These are phyloP conservation scores for Epinotia bilunana DNA, from an alignment of 2,888 invertebrate genomes.

Conservation along the genomic window DNA sequence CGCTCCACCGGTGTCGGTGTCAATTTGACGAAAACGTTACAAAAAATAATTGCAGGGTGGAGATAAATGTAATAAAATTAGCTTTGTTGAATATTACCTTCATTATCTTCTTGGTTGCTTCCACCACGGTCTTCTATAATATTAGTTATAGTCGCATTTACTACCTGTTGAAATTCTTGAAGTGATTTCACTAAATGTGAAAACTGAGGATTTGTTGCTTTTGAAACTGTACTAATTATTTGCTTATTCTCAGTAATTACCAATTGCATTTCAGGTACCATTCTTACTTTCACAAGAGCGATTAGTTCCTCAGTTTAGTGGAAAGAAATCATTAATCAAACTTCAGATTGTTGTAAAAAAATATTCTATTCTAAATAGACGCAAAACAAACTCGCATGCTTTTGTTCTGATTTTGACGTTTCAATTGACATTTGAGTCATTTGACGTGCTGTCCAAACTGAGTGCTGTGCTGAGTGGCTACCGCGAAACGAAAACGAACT, in stretches of 20 bases:
- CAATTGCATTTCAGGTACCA: slow-evolving; percentile 61
- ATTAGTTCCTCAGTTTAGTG: background rate
- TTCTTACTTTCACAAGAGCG: slow-evolving; percentile 41
- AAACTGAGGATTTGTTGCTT: slow-evolving; percentile 56
- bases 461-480: no score
- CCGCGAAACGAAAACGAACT: no score
- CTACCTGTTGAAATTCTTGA: slow-evolving; percentile 65
- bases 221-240: slow-evolving; percentile 56
- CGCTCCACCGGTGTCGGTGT: background rate
- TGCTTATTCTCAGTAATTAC: slow-evolving; percentile 61
- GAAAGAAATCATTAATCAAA: background rate
- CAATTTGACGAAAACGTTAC: background rate
- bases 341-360: background rate
- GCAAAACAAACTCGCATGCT: no score
- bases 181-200: slow-evolving; percentile 58
- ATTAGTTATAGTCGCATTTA: slow-evolving; percentile 66
- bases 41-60: background rate
- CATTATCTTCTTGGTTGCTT: slow-evolving; percentile 52
- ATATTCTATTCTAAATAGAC: no score
- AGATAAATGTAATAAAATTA: background rate
- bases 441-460: no score
- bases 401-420: no score
- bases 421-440: no score
- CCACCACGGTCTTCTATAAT: slow-evolving; percentile 62
- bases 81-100: slow-evolving; percentile 18